Percentiles rank a stretch among this genome's conserved stretches.
Evolutionary conservation across 1,140 invertebrate species (phyloP).

Genomic region (Reticulitermes speratus): DNA sequence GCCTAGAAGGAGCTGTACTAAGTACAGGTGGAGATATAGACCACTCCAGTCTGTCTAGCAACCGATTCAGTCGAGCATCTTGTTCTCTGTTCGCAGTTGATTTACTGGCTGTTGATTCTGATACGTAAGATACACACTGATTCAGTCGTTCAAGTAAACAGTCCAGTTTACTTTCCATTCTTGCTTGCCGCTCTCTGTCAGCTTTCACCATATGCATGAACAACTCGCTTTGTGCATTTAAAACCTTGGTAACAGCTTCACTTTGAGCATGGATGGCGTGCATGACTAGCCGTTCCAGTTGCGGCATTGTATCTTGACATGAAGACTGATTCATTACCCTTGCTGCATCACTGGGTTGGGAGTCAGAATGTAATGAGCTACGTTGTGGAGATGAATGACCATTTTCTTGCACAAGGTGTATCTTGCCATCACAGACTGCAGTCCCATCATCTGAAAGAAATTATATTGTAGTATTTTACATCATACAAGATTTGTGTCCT

Average conservation of each 20-base stretch:
- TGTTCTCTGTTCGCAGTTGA: neutral
- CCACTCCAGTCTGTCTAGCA: neutral
- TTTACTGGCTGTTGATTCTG: no score
- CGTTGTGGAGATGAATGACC: neutral
- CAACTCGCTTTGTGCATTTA: conserved; percentile 50
- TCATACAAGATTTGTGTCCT: no score
- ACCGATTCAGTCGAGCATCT: neutral
- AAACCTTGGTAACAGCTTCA: conserved; percentile 34
- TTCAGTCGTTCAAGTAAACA: conserved; percentile 43
- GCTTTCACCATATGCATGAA: conserved; percentile 47
- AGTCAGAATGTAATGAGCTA: neutral
- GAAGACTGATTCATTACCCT: neutral
- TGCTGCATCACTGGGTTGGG: neutral
- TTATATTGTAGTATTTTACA: no score
- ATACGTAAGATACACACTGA: neutral
- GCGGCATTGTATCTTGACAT: neutral
- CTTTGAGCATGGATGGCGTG: conserved; percentile 7
- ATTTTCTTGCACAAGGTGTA: neutral
- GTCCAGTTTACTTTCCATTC: conserved; percentile 48
- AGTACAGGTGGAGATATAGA: neutral
- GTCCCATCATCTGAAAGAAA: neutral
- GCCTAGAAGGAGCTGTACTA: neutral
- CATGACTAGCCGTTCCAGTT: conserved; percentile 16
- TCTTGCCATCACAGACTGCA: neutral
- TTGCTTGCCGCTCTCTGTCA: conserved; percentile 48